Evolutionary conservation across 2,113 vertebrate genomes (phyloP), one percentile per base, ranked within the genome.

Genomic region (Galeopterus variegatus): DNA sequence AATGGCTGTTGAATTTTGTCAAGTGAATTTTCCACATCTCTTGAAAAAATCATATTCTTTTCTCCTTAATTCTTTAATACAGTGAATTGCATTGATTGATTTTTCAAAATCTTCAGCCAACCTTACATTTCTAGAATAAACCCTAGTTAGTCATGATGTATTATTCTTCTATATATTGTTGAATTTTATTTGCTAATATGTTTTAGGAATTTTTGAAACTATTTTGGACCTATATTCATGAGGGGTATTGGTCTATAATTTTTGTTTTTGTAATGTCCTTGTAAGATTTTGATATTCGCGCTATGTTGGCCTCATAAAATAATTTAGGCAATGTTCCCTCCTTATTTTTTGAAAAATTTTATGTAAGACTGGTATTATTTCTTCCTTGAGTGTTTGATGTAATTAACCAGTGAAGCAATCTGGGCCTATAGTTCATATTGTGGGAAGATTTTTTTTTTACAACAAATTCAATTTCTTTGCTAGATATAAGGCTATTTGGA

Each of bases 71-170:
- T 60, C n/a, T 90, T 70, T 52, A 52, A 70, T 18, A 84, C 6
- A 65, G 8, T 60, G 26, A 65, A 82, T 82, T 88, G 52, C 50
- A 48, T 36, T 45, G 19, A 58, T 79, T 48, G 28, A n/a, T 17
- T 76, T 84, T 82, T 73, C 17, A 64, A 85, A 81, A 72, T 64
- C 4, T 89, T 84, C 60, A 41, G 52, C 45, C 48, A 70, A 67
- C 4, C 13, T 92, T 82, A 65, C 18, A 65, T 93, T 84, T 84
- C 79, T 84, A 6, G 48, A 83, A 56, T 77, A 79, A 96, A 84
- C 9, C 17, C 12, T 79, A 23, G 48, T 77, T 31, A 62, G 17
- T 84, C 45, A 52, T 58, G 31, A 31, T 83, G 31, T 69, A 41
- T 69, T 92, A 82, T 76, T 24, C 50, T 69, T 88, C 90, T 76